These are phyloP conservation scores for Falco punctatus DNA, from an alignment of 2,113 vertebrate species.

Conservation along the genomic window DNA sequence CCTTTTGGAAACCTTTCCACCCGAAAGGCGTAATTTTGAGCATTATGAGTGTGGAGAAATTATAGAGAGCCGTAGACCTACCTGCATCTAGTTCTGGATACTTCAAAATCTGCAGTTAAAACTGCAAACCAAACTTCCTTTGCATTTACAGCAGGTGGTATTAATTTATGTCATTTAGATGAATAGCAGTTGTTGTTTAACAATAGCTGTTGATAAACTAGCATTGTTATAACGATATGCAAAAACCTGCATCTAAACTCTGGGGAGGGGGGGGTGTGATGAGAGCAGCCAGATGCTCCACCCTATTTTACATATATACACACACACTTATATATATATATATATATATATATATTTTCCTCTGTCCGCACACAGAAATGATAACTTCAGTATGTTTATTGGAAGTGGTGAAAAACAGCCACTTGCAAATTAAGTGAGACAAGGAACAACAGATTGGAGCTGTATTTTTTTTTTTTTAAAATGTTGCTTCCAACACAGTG, in stretches of 20 bases:
- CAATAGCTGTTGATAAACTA: conserved; percentile 48
- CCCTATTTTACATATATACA: not conserved
- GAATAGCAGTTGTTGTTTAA: conserved; percentile 23
- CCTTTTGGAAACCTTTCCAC: not conserved
- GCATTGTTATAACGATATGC: not conserved
- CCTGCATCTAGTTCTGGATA: not conserved
- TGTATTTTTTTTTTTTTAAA: not conserved
- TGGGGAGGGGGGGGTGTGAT: rapidly evolving
- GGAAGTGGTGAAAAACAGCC: conserved; percentile 1
- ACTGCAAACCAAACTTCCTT: conserved; percentile 22
- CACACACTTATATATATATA: not conserved
- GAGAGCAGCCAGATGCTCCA: not conserved
- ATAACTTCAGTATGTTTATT: conserved; percentile 34
- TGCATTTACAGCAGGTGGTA: conserved; percentile 38
- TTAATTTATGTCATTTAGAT: conserved; percentile 53
- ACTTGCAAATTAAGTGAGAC: conserved; percentile 43
- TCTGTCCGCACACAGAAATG: not conserved
- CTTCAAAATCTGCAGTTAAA: conserved; percentile 25
- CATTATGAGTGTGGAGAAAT: not conserved
- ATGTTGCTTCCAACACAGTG: conserved; percentile 8
- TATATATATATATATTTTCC: not conserved
- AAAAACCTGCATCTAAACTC: not conserved
- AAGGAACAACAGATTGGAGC: conserved; percentile 37
- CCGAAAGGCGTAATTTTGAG: not conserved
- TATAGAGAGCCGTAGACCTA: not conserved